Evolutionary conservation across 2,797 vertebrate genomes (phyloP).

Genomic region (Alectoris magna): DNA sequence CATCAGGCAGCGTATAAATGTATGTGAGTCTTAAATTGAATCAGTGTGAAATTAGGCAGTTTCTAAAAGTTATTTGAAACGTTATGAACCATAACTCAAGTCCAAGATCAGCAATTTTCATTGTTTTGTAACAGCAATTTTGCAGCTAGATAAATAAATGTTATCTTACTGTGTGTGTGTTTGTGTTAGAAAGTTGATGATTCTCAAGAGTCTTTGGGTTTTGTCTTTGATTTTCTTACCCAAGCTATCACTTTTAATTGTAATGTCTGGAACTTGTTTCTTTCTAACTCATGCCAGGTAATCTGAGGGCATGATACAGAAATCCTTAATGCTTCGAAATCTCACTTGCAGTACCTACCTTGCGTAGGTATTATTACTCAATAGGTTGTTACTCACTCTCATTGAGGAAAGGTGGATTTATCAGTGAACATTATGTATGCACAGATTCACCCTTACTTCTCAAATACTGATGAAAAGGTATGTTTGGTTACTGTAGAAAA

Average conservation of each 20-base stretch:
- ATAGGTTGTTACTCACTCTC: background rate
- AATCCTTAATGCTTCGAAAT: background rate
- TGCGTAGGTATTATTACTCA: background rate
- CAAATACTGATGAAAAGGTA: background rate
- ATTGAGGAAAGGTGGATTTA: background rate
- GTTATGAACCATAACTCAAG: background rate
- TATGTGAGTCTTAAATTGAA: background rate
- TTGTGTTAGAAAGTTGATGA: background rate
- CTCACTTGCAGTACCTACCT: background rate
- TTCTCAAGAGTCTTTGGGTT: background rate
- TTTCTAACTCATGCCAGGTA: accelerated
- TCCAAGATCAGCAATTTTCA: background rate
- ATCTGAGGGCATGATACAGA: background rate
- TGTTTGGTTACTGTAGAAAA: background rate
- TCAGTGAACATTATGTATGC: background rate
- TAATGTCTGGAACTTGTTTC: accelerated
- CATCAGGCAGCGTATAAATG: background rate
- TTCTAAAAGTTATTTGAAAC: background rate
- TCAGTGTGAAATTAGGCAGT: background rate
- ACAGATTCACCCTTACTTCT: background rate
- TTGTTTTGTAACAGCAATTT: background rate
- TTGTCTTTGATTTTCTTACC: background rate
- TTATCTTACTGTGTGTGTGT: background rate
- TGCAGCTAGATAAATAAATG: background rate
- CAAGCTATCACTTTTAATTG: background rate